Conservation (phyloP, 2,888 invertebrate genomes). For the Dryocosmus kuriphilus region DNA sequence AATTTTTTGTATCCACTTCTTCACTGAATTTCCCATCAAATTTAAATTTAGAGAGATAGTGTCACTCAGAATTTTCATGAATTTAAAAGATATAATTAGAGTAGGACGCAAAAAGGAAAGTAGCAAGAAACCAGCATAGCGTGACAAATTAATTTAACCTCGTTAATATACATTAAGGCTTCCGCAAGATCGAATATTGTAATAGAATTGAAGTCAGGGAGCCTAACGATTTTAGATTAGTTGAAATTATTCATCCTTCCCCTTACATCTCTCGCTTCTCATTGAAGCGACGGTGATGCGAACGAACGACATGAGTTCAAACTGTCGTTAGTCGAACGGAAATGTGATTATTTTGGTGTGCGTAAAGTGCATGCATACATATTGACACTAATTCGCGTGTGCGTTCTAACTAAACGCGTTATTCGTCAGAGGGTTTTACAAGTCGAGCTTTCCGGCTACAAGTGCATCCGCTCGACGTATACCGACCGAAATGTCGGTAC, state of each 20-base stretch:
- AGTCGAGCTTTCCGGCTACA: conserved; percentile 14
- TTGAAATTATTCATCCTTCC: conserved; percentile 27
- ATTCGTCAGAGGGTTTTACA: conserved; percentile 25
- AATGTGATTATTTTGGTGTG: conserved; percentile 17
- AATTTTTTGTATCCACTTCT: too few relatives aligned
- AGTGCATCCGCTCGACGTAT: conserved; percentile 23
- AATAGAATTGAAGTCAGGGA: background rate
- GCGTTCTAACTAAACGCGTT: conserved; percentile 16
- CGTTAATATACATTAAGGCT: background rate
- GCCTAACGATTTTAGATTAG: conserved; percentile 39
- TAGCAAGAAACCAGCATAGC: background rate
- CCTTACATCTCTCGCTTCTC: background rate
- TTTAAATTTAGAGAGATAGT: background rate
- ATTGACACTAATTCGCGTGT: background rate
- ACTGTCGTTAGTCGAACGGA: conserved; percentile 32
- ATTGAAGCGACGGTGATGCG: background rate
- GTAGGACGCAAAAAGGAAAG: background rate
- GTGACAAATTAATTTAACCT: background rate
- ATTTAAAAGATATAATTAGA: background rate
- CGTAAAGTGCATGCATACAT: background rate
- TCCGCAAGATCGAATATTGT: conserved; percentile 7
- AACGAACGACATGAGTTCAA: conserved; percentile 33
- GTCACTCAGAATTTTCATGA: background rate
- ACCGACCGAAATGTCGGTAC: conserved; percentile 16
- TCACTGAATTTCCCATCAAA: background rate